phyloP scores from a whole-genome alignment of 2,797 vertebrate genomes.

The Manis javanica region DNA sequence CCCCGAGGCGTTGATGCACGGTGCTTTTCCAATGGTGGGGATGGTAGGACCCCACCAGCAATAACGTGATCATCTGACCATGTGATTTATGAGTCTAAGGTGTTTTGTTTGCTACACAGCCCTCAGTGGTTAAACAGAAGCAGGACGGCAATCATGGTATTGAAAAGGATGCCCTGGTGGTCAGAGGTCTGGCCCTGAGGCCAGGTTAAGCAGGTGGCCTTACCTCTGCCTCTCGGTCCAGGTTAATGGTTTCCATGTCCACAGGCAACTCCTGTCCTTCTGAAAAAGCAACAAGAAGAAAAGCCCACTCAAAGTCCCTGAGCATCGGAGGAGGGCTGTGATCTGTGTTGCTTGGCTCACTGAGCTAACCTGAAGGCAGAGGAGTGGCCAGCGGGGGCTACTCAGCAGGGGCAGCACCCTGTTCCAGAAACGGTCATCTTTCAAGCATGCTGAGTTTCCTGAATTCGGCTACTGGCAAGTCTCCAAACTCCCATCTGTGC shows the following conservation, averaged over 20 bases:
- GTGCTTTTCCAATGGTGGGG: background rate
- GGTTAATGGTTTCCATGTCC: constrained; percentile 96
- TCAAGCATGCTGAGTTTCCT: background rate
- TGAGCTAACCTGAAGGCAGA: rapidly evolving
- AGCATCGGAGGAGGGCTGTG: background rate
- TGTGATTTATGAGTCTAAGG: rapidly evolving
- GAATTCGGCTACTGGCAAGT: background rate
- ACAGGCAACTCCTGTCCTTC: constrained; percentile 95
- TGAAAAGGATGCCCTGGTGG: background rate
- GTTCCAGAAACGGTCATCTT: rapidly evolving
- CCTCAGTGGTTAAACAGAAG: background rate
- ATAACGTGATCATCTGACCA: rapidly evolving
- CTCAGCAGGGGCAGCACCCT: background rate
- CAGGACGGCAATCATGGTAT: no score
- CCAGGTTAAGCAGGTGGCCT: background rate
- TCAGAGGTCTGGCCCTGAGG: background rate
- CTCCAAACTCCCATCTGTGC: background rate
- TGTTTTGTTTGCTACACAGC: background rate
- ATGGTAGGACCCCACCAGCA: rapidly evolving
- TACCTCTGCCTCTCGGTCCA: constrained; percentile 98
- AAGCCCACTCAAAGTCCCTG: background rate
- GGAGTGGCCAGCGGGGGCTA: rapidly evolving
- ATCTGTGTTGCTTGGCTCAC: background rate
- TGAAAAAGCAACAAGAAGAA: constrained; percentile 80
- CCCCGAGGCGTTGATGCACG: rapidly evolving